Evolutionary conservation across 2,113 vertebrate genomes (phyloP).

Genomic region (Ammospiza caudacuta): DNA sequence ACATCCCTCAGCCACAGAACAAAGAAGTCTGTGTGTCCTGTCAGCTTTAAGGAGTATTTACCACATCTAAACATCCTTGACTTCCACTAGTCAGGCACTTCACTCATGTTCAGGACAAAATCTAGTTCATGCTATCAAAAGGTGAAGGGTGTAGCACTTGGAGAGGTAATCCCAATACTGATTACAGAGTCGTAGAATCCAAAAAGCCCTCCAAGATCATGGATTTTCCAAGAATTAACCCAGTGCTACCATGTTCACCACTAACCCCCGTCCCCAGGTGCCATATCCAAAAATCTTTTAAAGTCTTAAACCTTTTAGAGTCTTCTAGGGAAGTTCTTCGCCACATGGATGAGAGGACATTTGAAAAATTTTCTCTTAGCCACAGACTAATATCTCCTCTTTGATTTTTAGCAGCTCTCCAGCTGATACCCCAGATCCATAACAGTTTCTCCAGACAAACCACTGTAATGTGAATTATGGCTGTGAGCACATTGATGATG

Average conservation of each 20-base stretch:
- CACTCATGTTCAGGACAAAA: background rate
- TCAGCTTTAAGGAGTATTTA: background rate
- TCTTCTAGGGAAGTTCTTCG: background rate
- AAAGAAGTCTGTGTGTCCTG: background rate
- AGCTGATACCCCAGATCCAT: background rate
- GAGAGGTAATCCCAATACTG: background rate
- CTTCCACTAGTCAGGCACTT: background rate
- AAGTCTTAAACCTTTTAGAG: background rate
- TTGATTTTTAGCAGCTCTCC: background rate
- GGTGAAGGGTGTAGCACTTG: background rate
- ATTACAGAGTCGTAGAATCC: background rate
- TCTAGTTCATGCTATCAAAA: background rate
- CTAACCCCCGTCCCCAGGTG: background rate
- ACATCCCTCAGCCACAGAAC: too few relatives aligned
- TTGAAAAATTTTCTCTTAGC: background rate
- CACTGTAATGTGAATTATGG: background rate
- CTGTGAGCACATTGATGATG: rapidly evolving
- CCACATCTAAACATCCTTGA: rapidly evolving
- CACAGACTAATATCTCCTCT: background rate
- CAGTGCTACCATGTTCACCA: background rate
- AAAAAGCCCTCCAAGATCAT: background rate
- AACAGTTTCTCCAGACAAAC: background rate
- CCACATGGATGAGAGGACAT: rapidly evolving
- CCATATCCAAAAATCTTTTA: background rate
- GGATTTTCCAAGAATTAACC: background rate